Percentiles rank a stretch among this genome's conserved stretches.
Conservation (phyloP, 2,797 vertebrate genomes). For the Pelochelys cantorii region DNA sequence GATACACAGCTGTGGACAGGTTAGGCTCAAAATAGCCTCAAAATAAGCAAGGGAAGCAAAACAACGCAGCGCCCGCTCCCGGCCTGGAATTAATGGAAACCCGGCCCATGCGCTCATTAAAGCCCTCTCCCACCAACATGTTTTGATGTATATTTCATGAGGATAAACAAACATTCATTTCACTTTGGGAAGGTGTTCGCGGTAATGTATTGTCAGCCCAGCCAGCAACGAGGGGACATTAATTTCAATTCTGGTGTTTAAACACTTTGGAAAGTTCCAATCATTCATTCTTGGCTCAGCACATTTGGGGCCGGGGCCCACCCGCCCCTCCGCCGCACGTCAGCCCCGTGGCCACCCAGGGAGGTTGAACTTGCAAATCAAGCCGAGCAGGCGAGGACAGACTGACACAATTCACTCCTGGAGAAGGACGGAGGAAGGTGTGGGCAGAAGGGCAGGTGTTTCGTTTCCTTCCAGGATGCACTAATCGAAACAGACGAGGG, state of each 20-base stretch:
- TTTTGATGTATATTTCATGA: slow-evolving; percentile 89
- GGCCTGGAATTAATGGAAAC: slow-evolving; percentile 59
- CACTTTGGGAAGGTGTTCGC: slow-evolving; percentile 90
- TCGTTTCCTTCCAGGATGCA: neutral
- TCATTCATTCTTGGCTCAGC: slow-evolving; percentile 86
- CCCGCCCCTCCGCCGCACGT: too few relatives aligned
- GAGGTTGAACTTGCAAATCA: neutral
- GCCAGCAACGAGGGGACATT: slow-evolving; percentile 86
- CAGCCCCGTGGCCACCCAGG: neutral
- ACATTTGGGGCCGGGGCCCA: slow-evolving; percentile 50
- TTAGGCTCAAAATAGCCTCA: slow-evolving; percentile 58
- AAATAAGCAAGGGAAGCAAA: slow-evolving; percentile 9
- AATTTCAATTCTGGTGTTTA: slow-evolving; percentile 90
- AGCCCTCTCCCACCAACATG: slow-evolving; percentile 69
- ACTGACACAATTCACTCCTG: neutral
- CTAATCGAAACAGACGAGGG: neutral
- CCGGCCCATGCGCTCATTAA: slow-evolving; percentile 61
- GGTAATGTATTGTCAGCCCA: slow-evolving; percentile 90
- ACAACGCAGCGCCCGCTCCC: neutral
- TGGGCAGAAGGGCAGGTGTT: neutral
- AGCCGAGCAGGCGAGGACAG: neutral
- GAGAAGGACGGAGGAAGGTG: fast-evolving
- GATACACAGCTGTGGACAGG: slow-evolving; percentile 81
- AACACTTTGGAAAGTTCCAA: slow-evolving; percentile 90
- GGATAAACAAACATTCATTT: slow-evolving; percentile 95